Conservation (phyloP, 2,888 invertebrate species). For the Geotrupes spiniger region DNA sequence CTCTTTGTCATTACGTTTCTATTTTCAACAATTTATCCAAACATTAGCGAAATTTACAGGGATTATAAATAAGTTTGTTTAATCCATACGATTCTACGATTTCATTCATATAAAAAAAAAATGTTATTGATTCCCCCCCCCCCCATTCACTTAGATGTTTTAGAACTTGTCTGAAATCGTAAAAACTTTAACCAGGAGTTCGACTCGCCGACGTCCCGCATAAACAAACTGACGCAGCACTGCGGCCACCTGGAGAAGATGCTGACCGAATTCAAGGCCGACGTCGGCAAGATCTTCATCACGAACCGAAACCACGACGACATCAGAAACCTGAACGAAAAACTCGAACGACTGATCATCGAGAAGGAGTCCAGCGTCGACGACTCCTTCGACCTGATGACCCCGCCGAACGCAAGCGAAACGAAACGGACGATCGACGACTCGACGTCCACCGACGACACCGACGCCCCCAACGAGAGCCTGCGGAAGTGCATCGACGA, state of each 20-base stretch:
- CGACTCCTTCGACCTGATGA: no score
- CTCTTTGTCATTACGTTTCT: no score
- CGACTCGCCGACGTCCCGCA: conserved; percentile 23
- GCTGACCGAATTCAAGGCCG: conserved; percentile 45
- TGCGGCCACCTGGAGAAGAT: conserved; percentile 54
- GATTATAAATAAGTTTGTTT: no score
- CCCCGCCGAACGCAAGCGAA: no score
- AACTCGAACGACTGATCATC: conserved; percentile 20
- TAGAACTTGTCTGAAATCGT: no score
- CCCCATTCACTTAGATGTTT: no score
- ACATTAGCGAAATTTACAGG: no score
- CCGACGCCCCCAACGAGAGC: conserved; percentile 8
- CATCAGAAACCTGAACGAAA: conserved; percentile 13
- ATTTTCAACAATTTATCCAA: no score
- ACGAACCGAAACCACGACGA: conserved; percentile 29
- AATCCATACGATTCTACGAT: no score
- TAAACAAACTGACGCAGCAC: conserved; percentile 46
- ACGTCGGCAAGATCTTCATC: conserved; percentile 38
- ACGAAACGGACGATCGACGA: conserved; percentile 18
- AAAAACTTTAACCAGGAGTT: conserved; percentile 14
- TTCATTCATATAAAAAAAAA: no score
- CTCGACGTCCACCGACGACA: conserved; percentile 33
- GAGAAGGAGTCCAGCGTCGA: conserved; percentile 5
- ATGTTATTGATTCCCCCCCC: no score
- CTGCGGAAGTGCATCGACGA: conserved; percentile 46